phyloP scores from a whole-genome alignment of 2,888 invertebrate genomes.

The Drosophila dives region DNA sequence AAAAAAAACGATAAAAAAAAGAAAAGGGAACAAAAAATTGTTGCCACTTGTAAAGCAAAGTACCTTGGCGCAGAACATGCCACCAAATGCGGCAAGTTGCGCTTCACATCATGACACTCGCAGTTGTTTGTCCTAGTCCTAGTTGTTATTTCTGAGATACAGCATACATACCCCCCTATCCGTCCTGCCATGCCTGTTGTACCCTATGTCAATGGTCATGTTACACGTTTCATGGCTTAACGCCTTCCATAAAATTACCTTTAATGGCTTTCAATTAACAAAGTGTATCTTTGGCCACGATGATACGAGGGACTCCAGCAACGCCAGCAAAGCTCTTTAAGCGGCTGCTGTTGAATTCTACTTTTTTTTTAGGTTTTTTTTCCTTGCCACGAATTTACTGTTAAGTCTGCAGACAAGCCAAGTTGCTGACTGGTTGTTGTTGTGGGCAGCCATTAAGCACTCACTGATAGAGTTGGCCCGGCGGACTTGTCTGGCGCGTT shows the following conservation, averaged over 20 bases:
- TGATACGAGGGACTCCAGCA: constrained; percentile 56
- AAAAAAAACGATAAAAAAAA: constrained; percentile 1
- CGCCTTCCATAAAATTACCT: constrained; percentile 85
- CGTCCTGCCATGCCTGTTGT: constrained; percentile 8
- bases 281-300: constrained; percentile 80
- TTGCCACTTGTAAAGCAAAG: constrained; percentile 71
- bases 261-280: constrained; percentile 85
- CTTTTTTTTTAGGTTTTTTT: background rate
- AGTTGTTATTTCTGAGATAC: constrained; percentile 12
- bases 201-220: constrained; percentile 81
- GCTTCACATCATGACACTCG: constrained; percentile 57
- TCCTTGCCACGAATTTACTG: constrained; percentile 60
- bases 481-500: constrained; percentile 31
- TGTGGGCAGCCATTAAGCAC: constrained; percentile 48
- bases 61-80: constrained; percentile 44
- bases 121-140: constrained; percentile 39
- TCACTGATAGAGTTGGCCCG: constrained; percentile 33
- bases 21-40: constrained; percentile 41
- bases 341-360: constrained; percentile 34
- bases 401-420: constrained; percentile 42
- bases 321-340: constrained; percentile 25
- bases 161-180: background rate
- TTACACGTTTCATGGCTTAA: constrained; percentile 85
- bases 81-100: constrained; percentile 60
- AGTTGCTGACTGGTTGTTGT: constrained; percentile 3